Base-by-base conservation (phyloP, 2,888 invertebrate genomes). In the Spisula subtruncata region DNA sequence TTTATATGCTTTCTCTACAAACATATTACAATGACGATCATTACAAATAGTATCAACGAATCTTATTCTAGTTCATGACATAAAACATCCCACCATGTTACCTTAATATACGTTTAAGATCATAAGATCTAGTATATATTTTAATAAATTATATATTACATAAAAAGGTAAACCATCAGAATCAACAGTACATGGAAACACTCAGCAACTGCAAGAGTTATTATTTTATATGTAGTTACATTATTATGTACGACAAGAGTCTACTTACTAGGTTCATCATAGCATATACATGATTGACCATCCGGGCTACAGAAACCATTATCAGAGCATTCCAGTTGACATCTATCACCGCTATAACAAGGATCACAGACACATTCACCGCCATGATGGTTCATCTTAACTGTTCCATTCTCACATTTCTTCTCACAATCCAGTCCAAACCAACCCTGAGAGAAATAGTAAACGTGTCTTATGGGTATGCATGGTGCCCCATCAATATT, bases 401-500 rank as follows among this genome's bases (percentile, higher is more conserved):
- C 88, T 25, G 88, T 85, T 46, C 88, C 85, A 51, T 88, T 89
- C 35, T 93, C 93, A 91, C 95, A 95, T 4, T 90, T 87, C 60
- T 94, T 89, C 35, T 94, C 91, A 91, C 95, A 95, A 46, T 92
- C 91, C 54, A 87, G 87, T 14, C 94, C 94, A 93, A 95, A 94
- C 93, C 94, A 94, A 18, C 92, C 93, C 92, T 92, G 79, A 54
- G 80, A 14, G 10, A 12, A n/a, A 66, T 66, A 66, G 20, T 25
- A 10, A 66, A n/a, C 51, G 8, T 51, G 51, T 41, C 8, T n/a
- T n/a, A n/a, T n/a, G n/a, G n/a, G n/a, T n/a, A n/a, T n/a, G n/a
- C n/a, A n/a, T n/a, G n/a, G n/a, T n/a, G n/a, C n/a, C n/a, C n/a
- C n/a, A n/a, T n/a, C n/a, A n/a, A n/a, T n/a, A n/a, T n/a, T n/a